Evolutionary conservation across 2,113 vertebrate species (phyloP), one percentile per base, ranked within the genome.

Genomic region (Lepisosteus oculatus): DNA sequence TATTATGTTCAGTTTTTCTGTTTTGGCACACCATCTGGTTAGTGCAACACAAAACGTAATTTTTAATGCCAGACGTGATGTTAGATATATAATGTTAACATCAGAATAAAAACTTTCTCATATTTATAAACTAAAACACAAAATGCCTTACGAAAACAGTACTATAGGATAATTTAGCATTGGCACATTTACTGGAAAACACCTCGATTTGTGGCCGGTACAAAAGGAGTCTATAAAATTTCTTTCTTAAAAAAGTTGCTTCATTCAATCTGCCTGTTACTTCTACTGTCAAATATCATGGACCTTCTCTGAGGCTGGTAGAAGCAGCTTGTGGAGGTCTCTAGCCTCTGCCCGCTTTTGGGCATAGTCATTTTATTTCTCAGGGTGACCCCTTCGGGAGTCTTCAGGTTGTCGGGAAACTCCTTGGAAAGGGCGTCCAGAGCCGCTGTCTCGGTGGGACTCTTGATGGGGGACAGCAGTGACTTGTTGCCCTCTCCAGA

Each of bases 241-340:
- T 59, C 4, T 59, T 59, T 59, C 6, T 59, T 59, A 13, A n/a
- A 15, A n/a, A n/a, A 59, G 9, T 5, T 15, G 9, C 43, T 29
- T 92, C 84, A 99, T 83, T 99, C 97, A 1, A 96, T 98, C 81
- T 97, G 97, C 70, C 96, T 93, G 77, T 92, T 94, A 68, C 92
- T 95, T 87, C 96, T 92, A 89, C 93, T 96, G 78, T 99, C 97
- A 78, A 98, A 93, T 82, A 99, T 94, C 91, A 99, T 97, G 0
- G 97, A 98, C 74, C 95, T 93, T 80, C 97, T 90, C 89, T 99
- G 97, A 2, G 97, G 97, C 85, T 99, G 97, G 77, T 99, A 99
- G 86, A 99, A 99, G 88, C 97, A 99, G 88, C 97, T 99, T 72
- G 96, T 97, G 0, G 97, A 98, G 3, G 97, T 99, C 83, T 99